Evolutionary conservation across 2,113 vertebrate genomes (phyloP).

Genomic region (Podocnemis expansa): DNA sequence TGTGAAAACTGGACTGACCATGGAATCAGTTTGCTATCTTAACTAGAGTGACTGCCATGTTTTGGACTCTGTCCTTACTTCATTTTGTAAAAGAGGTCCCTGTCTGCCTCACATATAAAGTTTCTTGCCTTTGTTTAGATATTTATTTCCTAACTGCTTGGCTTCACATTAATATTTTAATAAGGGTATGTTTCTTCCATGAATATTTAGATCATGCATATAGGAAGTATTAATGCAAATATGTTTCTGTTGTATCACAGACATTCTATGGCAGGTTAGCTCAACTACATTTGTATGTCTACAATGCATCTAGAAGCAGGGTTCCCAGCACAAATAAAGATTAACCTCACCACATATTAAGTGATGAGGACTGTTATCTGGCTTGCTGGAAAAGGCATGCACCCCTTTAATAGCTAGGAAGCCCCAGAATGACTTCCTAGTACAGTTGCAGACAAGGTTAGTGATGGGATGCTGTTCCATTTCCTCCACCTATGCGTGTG

Average conservation of each 20-base stretch:
- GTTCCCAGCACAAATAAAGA: no score
- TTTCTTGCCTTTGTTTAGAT: conserved; percentile 1
- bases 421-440: background rate
- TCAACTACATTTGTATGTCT: background rate
- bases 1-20: background rate
- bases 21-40: no score
- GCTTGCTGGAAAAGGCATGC: no score
- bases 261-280: background rate
- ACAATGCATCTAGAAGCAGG: no score
- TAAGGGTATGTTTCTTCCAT: background rate
- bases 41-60: background rate
- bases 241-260: background rate
- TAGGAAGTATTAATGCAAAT: background rate
- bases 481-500: no score
- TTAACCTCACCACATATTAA: no score
- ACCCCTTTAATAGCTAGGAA: background rate
- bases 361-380: no score
- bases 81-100: background rate
- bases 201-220: background rate
- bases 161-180: background rate
- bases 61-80: no score
- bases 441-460: background rate
- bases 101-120: conserved; percentile 5
- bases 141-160: background rate
- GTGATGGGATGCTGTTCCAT: background rate